Conservation (phyloP, 2,888 invertebrate species). For the Syrphus vitripennis region DNA sequence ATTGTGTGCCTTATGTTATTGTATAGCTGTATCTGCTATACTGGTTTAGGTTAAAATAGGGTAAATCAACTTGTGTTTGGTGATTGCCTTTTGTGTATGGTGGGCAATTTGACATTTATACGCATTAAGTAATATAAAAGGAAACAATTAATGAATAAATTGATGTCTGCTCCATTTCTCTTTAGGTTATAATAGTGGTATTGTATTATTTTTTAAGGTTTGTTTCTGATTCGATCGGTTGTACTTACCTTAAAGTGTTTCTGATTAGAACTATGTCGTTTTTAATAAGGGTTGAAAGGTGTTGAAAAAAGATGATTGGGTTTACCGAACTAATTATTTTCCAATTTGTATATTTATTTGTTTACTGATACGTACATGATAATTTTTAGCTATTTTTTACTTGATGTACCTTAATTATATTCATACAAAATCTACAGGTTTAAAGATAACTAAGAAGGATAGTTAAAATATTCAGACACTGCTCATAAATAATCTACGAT, state of each 20-base stretch:
- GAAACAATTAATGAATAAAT: neutral
- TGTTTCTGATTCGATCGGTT: neutral
- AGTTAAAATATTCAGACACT: too few species aligned
- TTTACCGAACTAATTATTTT: too few species aligned
- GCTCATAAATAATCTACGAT: too few species aligned
- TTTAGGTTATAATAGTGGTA: neutral
- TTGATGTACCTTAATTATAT: too few species aligned
- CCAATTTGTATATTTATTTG: too few species aligned
- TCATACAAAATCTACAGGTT: too few species aligned
- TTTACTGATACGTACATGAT: too few species aligned
- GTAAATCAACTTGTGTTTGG: constrained; percentile 36
- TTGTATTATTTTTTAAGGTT: neutral
- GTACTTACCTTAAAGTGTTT: neutral
- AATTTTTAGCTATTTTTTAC: too few species aligned
- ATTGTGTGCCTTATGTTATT: neutral
- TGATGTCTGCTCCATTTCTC: neutral
- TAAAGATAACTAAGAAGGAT: too few species aligned
- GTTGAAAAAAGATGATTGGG: too few species aligned
- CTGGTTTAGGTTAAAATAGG: constrained; percentile 17
- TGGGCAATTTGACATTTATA: neutral
- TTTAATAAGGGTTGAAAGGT: too few species aligned
- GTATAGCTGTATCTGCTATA: constrained; percentile 15
- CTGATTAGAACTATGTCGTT: too few species aligned
- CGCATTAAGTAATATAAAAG: neutral
- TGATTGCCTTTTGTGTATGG: neutral